phyloP scores from a whole-genome alignment of 2,888 invertebrate species.

The Sepioteuthis lessoniana region DNA sequence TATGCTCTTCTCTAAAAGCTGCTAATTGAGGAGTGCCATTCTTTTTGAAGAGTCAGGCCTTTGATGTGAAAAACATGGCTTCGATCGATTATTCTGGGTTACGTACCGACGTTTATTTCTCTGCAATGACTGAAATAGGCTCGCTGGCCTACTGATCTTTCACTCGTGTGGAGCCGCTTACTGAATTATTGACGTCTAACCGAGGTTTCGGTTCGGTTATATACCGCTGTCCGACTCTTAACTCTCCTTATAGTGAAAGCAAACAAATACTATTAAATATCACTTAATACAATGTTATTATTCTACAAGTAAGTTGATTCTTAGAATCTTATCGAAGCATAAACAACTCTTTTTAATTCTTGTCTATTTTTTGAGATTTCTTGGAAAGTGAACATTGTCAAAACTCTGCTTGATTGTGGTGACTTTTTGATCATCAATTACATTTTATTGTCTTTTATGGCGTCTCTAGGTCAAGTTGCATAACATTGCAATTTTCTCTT shows the following conservation, averaged over 20 bases:
- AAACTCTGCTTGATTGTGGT: too few species aligned
- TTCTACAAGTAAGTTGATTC: too few species aligned
- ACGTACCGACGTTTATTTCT: constrained; percentile 7
- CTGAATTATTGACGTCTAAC: not conserved
- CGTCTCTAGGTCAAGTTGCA: too few species aligned
- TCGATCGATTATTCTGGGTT: constrained; percentile 9
- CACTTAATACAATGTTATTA: not conserved
- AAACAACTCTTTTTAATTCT: too few species aligned
- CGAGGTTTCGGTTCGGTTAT: not conserved
- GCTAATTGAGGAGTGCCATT: constrained; percentile 33
- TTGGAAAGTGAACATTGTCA: too few species aligned
- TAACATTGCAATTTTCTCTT: too few species aligned
- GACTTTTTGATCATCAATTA: too few species aligned
- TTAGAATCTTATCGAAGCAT: too few species aligned
- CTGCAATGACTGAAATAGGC: not conserved
- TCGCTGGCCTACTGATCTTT: constrained; percentile 16
- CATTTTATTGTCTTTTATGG: too few species aligned
- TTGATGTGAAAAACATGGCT: not conserved
- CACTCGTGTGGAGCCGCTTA: not conserved
- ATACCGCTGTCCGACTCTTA: not conserved
- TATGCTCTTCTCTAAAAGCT: not conserved
- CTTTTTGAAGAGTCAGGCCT: not conserved
- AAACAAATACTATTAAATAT: not conserved
- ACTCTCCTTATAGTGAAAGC: not conserved
- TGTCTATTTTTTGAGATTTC: too few species aligned